These are phyloP conservation scores for Hermodice carunculata DNA, from an alignment of 2,888 invertebrate genomes.

Conservation along the genomic window DNA sequence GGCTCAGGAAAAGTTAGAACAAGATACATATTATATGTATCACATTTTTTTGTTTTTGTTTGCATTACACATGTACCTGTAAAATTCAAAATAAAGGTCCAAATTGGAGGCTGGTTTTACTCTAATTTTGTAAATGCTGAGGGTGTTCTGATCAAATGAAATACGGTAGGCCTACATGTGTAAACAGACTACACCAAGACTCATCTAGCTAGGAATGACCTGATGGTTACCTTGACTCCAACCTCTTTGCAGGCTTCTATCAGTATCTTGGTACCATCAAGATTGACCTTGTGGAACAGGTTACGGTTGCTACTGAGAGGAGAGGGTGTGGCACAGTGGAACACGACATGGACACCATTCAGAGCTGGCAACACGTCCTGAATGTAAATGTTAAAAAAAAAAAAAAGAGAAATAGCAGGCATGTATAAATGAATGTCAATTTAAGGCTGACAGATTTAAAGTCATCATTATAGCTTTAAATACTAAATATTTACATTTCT, in stretches of 20 bases:
- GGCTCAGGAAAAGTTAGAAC: too few relatives aligned
- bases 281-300: slow-evolving; percentile 58
- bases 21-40: too few relatives aligned
- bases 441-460: background rate
- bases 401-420: background rate
- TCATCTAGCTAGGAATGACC: too few relatives aligned
- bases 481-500: background rate
- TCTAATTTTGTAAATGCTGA: too few relatives aligned
- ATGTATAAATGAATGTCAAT: background rate
- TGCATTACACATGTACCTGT: too few relatives aligned
- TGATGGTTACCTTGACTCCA: slow-evolving; percentile 56
- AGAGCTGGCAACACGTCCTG: slow-evolving; percentile 53
- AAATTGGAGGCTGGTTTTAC: too few relatives aligned
- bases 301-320: slow-evolving; percentile 55
- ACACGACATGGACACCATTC: slow-evolving; percentile 49
- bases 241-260: slow-evolving; percentile 51
- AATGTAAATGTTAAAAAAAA: slow-evolving; percentile 2
- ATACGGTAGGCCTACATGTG: too few relatives aligned
- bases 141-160: too few relatives aligned
- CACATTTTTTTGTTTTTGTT: too few relatives aligned
- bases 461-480: background rate
- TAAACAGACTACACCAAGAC: too few relatives aligned
- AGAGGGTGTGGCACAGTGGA: slow-evolving; percentile 60
- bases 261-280: slow-evolving; percentile 53
- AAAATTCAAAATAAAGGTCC: too few relatives aligned